These are phyloP conservation scores for Protomyctophum bolini DNA, from an alignment of 2,113 vertebrate genomes.

Conservation along the genomic window DNA sequence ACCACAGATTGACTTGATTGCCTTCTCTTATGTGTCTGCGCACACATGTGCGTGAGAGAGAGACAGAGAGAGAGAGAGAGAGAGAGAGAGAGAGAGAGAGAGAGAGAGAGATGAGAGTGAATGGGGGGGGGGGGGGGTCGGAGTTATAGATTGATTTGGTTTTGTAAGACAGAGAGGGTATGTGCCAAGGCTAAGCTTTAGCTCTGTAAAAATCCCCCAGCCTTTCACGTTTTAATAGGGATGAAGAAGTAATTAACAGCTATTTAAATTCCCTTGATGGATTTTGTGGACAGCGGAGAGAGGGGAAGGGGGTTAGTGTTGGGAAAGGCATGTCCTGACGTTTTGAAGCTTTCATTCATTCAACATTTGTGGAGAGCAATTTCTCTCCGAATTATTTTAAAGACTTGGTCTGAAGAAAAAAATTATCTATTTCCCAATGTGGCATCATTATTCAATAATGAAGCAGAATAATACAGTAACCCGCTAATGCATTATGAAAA, in stretches of 20 bases:
- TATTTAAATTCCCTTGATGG: slow-evolving; percentile 73
- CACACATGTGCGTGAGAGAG: not conserved
- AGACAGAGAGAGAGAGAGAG: too few species aligned
- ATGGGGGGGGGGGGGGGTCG: not conserved
- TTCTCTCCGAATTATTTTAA: slow-evolving; percentile 24
- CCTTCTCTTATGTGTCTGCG: slow-evolving; percentile 43
- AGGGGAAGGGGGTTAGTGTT: slow-evolving; percentile 24
- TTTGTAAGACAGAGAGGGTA: slow-evolving; percentile 67
- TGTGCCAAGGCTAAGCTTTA: slow-evolving; percentile 46
- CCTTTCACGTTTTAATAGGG: slow-evolving; percentile 56
- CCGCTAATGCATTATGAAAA: slow-evolving; percentile 56
- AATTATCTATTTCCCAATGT: slow-evolving; percentile 30
- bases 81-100: too few species aligned
- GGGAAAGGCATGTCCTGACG: slow-evolving; percentile 28
- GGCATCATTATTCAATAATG: slow-evolving; percentile 42
- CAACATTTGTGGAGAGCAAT: slow-evolving; percentile 33
- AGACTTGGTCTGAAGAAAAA: slow-evolving; percentile 5
- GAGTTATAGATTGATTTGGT: slow-evolving; percentile 62
- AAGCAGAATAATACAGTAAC: slow-evolving; percentile 54
- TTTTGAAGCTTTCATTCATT: slow-evolving; percentile 45
- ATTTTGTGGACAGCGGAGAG: slow-evolving; percentile 53
- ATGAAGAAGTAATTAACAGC: slow-evolving; percentile 74
- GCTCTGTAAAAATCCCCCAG: slow-evolving; percentile 55
- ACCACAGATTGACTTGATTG: slow-evolving; percentile 67
- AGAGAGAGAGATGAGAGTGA: not conserved